Percentiles rank a stretch among this genome's conserved stretches.
phyloP scores from a whole-genome alignment of 1,140 invertebrate species.

The Caenorhabditis elegans region DNA sequence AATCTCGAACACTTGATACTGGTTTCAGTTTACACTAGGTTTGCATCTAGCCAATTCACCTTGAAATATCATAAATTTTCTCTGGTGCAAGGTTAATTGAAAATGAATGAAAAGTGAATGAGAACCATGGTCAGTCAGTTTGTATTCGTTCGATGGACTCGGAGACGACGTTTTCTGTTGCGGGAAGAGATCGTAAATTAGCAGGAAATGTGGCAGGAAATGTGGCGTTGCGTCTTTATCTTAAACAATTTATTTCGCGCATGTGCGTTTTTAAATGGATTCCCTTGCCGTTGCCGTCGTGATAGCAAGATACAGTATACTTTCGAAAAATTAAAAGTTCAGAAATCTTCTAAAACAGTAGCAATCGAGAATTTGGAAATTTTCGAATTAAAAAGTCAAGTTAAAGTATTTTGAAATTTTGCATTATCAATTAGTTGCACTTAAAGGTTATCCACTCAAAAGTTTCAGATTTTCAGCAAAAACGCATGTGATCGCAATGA shows the following conservation, averaged over 20 bases:
- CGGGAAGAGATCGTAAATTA: slow-evolving; percentile 20
- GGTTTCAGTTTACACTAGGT: slow-evolving; percentile 18
- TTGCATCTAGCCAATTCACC: not conserved
- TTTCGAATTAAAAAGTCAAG: not conserved
- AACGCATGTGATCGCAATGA: too few species aligned
- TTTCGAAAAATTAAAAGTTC: not conserved
- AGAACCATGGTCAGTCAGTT: not conserved
- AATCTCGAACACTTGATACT: slow-evolving; percentile 9
- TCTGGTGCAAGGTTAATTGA: not conserved
- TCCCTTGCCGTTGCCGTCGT: not conserved
- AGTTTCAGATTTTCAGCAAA: too few species aligned
- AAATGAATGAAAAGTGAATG: not conserved
- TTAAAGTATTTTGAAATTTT: too few species aligned
- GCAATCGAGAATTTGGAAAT: not conserved
- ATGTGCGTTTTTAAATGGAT: not conserved
- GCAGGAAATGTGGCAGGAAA: not conserved
- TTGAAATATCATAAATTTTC: not conserved
- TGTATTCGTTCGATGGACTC: slow-evolving; percentile 20
- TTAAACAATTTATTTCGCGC: not conserved
- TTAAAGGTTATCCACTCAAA: too few species aligned
- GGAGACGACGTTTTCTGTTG: not conserved
- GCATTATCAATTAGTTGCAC: too few species aligned
- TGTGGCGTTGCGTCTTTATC: not conserved
- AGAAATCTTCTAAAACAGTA: not conserved
- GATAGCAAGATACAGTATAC: not conserved